Conservation (phyloP, 2,797 vertebrate genomes). For the Clamator glandarius region DNA sequence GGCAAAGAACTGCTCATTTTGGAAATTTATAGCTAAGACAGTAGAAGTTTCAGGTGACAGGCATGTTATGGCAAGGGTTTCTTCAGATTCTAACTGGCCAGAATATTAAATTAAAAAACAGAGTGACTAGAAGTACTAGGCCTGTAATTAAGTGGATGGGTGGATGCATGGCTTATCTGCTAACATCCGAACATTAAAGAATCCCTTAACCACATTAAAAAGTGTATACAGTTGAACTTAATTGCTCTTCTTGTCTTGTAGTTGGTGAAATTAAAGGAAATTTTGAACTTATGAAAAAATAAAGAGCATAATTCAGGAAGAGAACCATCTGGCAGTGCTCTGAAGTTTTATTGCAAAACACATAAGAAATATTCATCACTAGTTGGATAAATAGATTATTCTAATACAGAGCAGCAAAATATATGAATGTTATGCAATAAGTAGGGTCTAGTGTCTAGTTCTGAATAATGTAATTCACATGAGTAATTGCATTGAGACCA, state of each 20-base stretch:
- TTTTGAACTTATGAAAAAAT: neutral
- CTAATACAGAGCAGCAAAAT: neutral
- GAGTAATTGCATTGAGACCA: constrained; percentile 51
- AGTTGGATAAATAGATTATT: constrained; percentile 21
- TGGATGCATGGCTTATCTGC: constrained; percentile 62
- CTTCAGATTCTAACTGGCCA: constrained; percentile 36
- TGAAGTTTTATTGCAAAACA: constrained; percentile 13
- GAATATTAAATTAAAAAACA: constrained; percentile 50
- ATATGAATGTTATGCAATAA: constrained; percentile 1
- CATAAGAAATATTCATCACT: neutral
- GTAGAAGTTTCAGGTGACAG: constrained; percentile 10
- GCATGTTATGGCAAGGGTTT: constrained; percentile 34
- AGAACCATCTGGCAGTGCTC: neutral
- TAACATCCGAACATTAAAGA: constrained; percentile 35
- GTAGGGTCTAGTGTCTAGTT: constrained; percentile 32
- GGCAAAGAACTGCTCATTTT: neutral
- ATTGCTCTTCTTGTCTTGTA: constrained; percentile 43
- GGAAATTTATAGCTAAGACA: neutral
- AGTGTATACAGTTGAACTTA: neutral
- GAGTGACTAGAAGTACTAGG: constrained; percentile 18
- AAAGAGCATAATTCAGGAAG: neutral
- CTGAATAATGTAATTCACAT: neutral
- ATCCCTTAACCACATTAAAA: constrained; percentile 58
- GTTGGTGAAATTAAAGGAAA: constrained; percentile 53
- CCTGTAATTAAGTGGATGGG: constrained; percentile 62